Base-by-base conservation (phyloP, 2,797 vertebrate species). In the Bufotes viridis region DNA sequence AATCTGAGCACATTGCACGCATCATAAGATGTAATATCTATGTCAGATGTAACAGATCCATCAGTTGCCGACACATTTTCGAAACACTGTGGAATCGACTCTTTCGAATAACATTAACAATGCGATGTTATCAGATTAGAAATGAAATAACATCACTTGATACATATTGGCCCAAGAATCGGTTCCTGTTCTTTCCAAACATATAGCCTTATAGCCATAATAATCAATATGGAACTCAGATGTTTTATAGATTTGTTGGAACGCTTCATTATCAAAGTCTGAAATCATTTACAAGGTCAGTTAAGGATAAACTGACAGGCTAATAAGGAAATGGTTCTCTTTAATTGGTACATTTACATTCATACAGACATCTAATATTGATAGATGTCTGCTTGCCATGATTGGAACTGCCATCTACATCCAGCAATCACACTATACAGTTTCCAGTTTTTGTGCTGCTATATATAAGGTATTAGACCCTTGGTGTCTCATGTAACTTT, bases 61-160 rank as follows among this genome's bases (percentile, higher is more conserved):
- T 67, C 29, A 67, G 18, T 24, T 5, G 20, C 20, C 11, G 22
- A 24, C 55, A 78, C 75, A 78, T 53, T 51, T 51, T 51, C 65
- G 42, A 51, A 78, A 51, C 7, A 5, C 60, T 60, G n/a, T 22
- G 24, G 53, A 57, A 17, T 55, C 1, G 13, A 24, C 55, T 26
- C 78, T 49, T 65, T 65, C 5, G 11, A 81, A 81, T 63, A 81
- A 81, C 78, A 61, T 61, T 55, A 81, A 61, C 29, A 81, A 63
- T 49, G 34, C 65, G 79, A 81, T 81, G 18, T 63, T 65, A 81
- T 81, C 34, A 14, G 79, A 81, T 60, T 49, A 8, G 20, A 81
- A 34, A 81, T 81, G n/a, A 61, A 49, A 81, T 81, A 81, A 81
- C 29, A 63, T 81, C 79, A 81, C 79, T 65, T 81, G 80, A 81